Base-by-base conservation (phyloP, 2,797 vertebrate species). In the Micromesistius poutassou region DNA sequence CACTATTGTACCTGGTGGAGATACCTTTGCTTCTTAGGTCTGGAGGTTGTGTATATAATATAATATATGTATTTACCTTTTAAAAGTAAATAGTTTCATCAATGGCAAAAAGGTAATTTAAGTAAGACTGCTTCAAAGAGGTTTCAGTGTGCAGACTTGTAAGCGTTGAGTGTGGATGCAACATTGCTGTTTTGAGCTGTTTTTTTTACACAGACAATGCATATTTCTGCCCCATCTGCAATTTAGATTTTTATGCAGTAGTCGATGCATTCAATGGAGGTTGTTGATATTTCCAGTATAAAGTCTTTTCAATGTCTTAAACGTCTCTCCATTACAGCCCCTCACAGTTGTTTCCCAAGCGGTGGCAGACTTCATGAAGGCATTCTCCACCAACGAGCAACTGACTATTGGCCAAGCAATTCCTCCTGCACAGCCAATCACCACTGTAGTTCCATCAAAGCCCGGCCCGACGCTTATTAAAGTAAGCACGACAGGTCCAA, bases 401-500 rank as follows among this genome's bases (percentile, higher is more conserved):
- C 92, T 91, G 0, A 22, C 88, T 22, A 87, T 89, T 76, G 93
- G 91, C 79, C 91, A 91, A 77, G 86, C 91, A 72, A 83, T 90
- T 72, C 28, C 77, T 50, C 30, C 87, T 0, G 78, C 92, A 30
- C 93, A 91, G 72, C 83, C 86, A 19, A n/a, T 90, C 82, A 81
- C 93, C 84, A 83, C 92, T 5, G 82, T 89, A 9, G 89, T 93
- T 87, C 87, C 92, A 75, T 80, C 93, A 16, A 99, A 97, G 87
- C 94, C 95, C 4, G 95, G 91, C 77, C 97, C 95, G 14, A 92
- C 96, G 0, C 94, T 98, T 82, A 93, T 99, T n/a, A 99, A 99
- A 95, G 98, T 99, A 87, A 74, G 93, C 79, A 1, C 40, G 0
- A 2, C 12, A 16, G 8, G 25, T 12, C 30, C 9, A 30, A 2